Conservation (phyloP, 2,113 vertebrate genomes). For the Sturnira hondurensis region DNA sequence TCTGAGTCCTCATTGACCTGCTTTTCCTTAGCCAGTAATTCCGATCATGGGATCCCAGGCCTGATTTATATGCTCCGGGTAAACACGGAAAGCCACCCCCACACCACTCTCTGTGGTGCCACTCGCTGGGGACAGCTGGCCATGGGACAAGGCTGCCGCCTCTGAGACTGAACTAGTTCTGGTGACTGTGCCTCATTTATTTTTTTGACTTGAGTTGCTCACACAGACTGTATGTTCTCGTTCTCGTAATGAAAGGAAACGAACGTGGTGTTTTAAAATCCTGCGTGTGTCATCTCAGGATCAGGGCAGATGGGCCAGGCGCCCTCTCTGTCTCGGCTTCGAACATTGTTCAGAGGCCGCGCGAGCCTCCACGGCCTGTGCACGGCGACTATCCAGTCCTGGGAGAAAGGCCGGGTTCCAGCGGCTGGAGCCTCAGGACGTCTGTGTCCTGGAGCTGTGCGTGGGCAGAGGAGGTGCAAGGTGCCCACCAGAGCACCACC, state of each 20-base stretch:
- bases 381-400: rapidly evolving
- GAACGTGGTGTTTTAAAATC: background rate
- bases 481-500: rapidly evolving
- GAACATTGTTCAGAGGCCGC: background rate
- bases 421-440: background rate
- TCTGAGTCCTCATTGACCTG: background rate
- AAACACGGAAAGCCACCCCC: background rate
- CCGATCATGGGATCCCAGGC: background rate
- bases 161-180: constrained; percentile 46
- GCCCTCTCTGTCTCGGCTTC: rapidly evolving
- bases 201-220: constrained; percentile 60
- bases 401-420: background rate
- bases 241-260: background rate
- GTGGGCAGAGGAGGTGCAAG: background rate
- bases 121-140: constrained; percentile 40
- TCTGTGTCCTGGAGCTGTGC: rapidly evolving
- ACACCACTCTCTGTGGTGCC: background rate
- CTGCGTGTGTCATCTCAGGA: background rate
- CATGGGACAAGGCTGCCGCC: background rate
- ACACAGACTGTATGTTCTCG: background rate
- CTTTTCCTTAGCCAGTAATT: background rate
- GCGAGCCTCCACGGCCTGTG: background rate
- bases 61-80: background rate
- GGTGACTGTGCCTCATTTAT: constrained; percentile 63
- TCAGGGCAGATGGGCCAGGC: background rate